Conservation (phyloP, 2,797 vertebrate genomes). For the Phrynocephalus guinanensis region DNA sequence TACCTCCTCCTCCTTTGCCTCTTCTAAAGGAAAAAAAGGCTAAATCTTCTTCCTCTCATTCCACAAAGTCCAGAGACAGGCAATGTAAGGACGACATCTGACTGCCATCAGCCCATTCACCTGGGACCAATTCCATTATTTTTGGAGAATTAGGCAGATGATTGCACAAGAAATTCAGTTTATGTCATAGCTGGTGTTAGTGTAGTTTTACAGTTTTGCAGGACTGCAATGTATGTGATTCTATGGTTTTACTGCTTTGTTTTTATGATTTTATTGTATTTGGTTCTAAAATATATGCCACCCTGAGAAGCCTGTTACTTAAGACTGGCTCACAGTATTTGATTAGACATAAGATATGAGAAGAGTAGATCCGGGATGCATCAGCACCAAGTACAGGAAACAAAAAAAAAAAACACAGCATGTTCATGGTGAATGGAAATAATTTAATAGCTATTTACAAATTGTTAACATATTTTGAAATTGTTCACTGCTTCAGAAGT, state of each 20-base stretch:
- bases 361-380: not conserved
- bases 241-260: not conserved
- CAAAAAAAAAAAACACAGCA: not conserved
- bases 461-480: not conserved
- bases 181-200: not conserved
- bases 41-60: too few relatives aligned
- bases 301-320: not conserved
- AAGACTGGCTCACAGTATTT: not conserved
- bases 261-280: not conserved
- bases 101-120: too few relatives aligned
- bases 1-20: too few relatives aligned
- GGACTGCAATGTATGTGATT: not conserved
- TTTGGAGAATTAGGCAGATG: not conserved
- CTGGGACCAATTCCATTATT: not conserved
- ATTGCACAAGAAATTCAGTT: not conserved
- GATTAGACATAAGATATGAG: not conserved
- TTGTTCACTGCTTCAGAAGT: not conserved
- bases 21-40: too few relatives aligned
- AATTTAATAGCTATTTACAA: not conserved
- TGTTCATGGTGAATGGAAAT: not conserved
- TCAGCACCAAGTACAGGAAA: not conserved
- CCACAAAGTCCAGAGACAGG: too few relatives aligned
- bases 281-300: not conserved
- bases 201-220: not conserved
- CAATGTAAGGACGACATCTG: too few relatives aligned